phyloP scores from a whole-genome alignment of 2,797 vertebrate genomes.

The Toxotes lorentzi region DNA sequence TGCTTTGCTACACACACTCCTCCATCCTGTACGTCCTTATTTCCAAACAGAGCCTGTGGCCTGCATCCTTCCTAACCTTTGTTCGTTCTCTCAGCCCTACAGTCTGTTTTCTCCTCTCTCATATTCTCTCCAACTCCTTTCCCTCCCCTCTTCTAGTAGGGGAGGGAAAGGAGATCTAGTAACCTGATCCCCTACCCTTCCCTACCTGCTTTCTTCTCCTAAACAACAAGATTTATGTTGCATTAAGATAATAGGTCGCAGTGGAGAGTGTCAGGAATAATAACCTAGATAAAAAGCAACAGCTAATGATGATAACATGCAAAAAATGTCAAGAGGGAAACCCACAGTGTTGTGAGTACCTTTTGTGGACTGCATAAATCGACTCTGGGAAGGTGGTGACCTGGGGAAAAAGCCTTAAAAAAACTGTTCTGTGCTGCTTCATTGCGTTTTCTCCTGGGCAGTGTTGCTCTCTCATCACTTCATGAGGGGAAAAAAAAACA shows the following conservation, averaged over 20 bases:
- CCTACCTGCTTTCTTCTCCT: slow-evolving; percentile 7
- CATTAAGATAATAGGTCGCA: slow-evolving; percentile 35
- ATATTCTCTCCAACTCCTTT: slow-evolving; percentile 12
- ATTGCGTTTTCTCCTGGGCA: slow-evolving; percentile 13
- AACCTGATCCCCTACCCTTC: slow-evolving; percentile 21
- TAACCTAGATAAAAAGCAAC: slow-evolving; percentile 17
- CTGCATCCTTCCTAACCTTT: background rate
- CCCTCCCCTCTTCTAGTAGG: background rate
- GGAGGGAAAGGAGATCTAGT: too few species aligned
- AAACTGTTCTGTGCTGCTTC: slow-evolving; percentile 23
- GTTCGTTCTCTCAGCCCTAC: background rate
- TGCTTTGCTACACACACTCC: background rate
- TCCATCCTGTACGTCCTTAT: background rate
- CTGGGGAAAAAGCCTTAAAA: slow-evolving; percentile 18
- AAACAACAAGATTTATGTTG: slow-evolving; percentile 44
- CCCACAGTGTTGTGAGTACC: slow-evolving; percentile 4
- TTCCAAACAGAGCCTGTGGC: background rate
- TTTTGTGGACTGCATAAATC: slow-evolving; percentile 30
- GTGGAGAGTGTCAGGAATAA: slow-evolving; percentile 33
- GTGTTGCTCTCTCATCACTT: slow-evolving; percentile 14
- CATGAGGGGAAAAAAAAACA: slow-evolving; percentile 3
- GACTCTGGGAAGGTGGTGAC: slow-evolving; percentile 14
- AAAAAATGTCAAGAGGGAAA: slow-evolving; percentile 23
- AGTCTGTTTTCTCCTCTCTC: slow-evolving; percentile 18
- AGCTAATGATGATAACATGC: slow-evolving; percentile 32